A percentile compares a stretch with the other conserved stretches of the same genome.
phyloP scores from a whole-genome alignment of 2,113 vertebrate species.

The Nymphicus hollandicus region DNA sequence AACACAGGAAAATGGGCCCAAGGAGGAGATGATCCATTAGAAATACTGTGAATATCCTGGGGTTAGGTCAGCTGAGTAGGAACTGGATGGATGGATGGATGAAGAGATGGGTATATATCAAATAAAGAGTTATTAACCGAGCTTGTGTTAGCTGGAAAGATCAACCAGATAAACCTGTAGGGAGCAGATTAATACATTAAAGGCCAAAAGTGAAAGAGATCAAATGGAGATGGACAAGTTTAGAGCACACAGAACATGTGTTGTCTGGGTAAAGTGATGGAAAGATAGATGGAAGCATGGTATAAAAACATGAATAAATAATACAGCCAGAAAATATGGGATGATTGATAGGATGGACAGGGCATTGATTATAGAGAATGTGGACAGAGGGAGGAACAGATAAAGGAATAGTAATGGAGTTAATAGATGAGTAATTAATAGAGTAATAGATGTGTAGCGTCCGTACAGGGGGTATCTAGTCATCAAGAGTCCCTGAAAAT shows the following conservation, averaged over 20 bases:
- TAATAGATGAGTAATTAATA: conserved; percentile 3
- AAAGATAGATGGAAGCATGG: not conserved
- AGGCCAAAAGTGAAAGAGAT: not conserved
- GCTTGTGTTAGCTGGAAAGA: not conserved
- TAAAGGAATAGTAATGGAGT: not conserved
- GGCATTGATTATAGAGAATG: not conserved
- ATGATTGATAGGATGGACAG: not conserved
- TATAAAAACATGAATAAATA: not conserved
- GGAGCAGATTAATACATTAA: not conserved
- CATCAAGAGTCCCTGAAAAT: not conserved
- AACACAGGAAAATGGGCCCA: not conserved
- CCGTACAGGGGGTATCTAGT: not conserved
- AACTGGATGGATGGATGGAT: not conserved
- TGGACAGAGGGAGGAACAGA: not conserved
- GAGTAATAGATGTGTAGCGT: not conserved
- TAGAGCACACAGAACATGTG: not conserved
- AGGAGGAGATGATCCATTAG: not conserved
- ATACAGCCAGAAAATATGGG: not conserved
- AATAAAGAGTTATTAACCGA: not conserved
- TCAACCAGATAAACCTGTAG: not conserved
- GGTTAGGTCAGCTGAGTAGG: not conserved
- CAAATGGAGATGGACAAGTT: not conserved
- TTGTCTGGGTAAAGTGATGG: not conserved
- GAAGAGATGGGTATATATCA: not conserved
- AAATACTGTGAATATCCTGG: not conserved